Evolutionary conservation across 1,140 invertebrate species (phyloP), one percentile per base, ranked within the genome.

Genomic region (Dinoponera quadriceps): DNA sequence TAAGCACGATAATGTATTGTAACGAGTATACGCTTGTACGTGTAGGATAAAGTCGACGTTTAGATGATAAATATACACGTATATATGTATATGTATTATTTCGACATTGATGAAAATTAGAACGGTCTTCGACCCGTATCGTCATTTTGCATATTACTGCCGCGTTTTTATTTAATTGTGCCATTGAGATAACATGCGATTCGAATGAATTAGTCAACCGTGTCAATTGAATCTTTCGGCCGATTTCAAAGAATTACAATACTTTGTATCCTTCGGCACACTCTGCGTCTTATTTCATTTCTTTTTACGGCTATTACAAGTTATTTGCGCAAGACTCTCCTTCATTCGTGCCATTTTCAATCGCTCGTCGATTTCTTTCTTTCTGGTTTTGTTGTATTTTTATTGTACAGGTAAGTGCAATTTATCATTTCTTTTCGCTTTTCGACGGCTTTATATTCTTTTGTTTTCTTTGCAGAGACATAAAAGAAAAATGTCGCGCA

Each of bases 11-110:
- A 44, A 57, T 55, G n/a, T 78, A 69, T 68, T 77, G 51, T 65
- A n/a, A 20, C 38, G 74, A 86, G 38, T 86, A 82, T 86, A 83
- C 72, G 63, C 65, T 77, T 77, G 71, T 86, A 48, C 75, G 57
- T 71, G 65, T 83, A 86, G 57, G 65, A 29, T 69, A 48, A 68
- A 73, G 25, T 69, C 66, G 51, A 38, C 49, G 27, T 71, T 44
- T 86, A 87, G 57, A 65, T 75, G 25, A 25, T 59, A 77, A 49
- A 63, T 60, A 71, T 51, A 65, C 48, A 66, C 68, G 16, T 73
- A 82, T 27, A 75, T 54, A 25, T 44, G 63, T 60, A 84, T 55
- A 29, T 38, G 62, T 63, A 85, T 72, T 44, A 78, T 68, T 71
- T 54, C 65, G 54, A 25, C 27, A 51, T 57, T 14, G 33, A 44